A percentile compares a stretch with the other conserved stretches of the same genome.
Conservation (phyloP, 2,797 vertebrate genomes). For the Bryconaethiops microstoma region DNA sequence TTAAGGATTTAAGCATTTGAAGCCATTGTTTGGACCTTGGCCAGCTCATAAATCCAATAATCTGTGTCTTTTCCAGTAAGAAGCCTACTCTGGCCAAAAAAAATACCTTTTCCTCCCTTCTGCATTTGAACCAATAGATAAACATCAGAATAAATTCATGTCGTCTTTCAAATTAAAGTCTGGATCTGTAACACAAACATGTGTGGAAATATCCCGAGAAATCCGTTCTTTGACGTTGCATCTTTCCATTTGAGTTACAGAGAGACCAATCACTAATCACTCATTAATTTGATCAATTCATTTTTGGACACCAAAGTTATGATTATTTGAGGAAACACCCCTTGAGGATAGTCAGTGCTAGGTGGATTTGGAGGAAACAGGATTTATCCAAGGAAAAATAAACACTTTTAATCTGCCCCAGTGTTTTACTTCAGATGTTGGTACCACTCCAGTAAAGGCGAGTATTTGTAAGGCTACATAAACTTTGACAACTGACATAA, state of each 20-base stretch:
- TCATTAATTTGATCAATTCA: neutral
- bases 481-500: neutral
- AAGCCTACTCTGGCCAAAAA: neutral
- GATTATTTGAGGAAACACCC: neutral
- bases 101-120: neutral
- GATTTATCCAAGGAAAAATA: constrained; percentile 29
- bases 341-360: constrained; percentile 6
- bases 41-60: constrained; percentile 3
- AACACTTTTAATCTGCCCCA: neutral
- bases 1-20: constrained; percentile 45
- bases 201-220: neutral
- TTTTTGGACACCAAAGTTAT: neutral
- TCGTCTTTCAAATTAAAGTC: neutral
- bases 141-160: neutral
- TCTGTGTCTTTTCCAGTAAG: neutral
- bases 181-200: neutral
- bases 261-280: neutral
- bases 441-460: no score
- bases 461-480: neutral
- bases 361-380: constrained; percentile 7
- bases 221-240: neutral
- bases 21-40: neutral
- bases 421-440: neutral
- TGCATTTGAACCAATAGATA: neutral
- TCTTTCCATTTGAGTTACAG: neutral